These are phyloP conservation scores for Australoheros facetus DNA, from an alignment of 2,797 vertebrate genomes.

Conservation along the genomic window DNA sequence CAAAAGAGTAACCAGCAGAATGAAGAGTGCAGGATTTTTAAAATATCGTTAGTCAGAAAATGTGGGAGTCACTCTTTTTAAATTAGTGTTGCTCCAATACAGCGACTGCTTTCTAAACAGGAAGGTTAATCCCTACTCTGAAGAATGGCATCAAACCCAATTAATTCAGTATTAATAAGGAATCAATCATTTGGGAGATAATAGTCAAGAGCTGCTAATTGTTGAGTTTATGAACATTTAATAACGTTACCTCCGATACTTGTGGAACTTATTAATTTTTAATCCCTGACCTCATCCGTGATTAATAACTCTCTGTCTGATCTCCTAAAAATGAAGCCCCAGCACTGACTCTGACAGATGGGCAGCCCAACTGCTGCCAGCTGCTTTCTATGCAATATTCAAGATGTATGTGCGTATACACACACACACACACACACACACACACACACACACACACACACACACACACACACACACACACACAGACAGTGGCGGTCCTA, in stretches of 20 bases:
- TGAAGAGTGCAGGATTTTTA: neutral
- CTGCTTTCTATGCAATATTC: slow-evolving; percentile 62
- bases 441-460: neutral
- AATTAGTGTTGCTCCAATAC: neutral
- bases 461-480: slow-evolving; percentile 18
- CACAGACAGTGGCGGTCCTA: too few species aligned
- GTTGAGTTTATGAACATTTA: slow-evolving; percentile 47
- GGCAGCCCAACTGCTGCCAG: slow-evolving; percentile 63
- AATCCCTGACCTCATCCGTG: slow-evolving; percentile 65
- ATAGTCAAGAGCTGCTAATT: slow-evolving; percentile 14
- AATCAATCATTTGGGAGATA: slow-evolving; percentile 22
- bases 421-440: neutral
- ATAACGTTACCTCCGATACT: slow-evolving; percentile 53
- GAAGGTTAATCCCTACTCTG: slow-evolving; percentile 9
- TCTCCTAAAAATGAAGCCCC: slow-evolving; percentile 28
- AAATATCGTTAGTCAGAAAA: neutral
- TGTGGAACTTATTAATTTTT: slow-evolving; percentile 58
- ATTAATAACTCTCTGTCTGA: slow-evolving; percentile 54
- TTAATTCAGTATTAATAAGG: slow-evolving; percentile 37
- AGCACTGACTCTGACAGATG: slow-evolving; percentile 59
- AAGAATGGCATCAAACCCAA: neutral
- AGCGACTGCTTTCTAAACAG: neutral
- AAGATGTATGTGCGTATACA: slow-evolving; percentile 1
- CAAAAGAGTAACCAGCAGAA: neutral
- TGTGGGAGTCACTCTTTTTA: neutral